phyloP scores from a whole-genome alignment of 2,888 invertebrate genomes.

The Sinohyriopsis cumingii region DNA sequence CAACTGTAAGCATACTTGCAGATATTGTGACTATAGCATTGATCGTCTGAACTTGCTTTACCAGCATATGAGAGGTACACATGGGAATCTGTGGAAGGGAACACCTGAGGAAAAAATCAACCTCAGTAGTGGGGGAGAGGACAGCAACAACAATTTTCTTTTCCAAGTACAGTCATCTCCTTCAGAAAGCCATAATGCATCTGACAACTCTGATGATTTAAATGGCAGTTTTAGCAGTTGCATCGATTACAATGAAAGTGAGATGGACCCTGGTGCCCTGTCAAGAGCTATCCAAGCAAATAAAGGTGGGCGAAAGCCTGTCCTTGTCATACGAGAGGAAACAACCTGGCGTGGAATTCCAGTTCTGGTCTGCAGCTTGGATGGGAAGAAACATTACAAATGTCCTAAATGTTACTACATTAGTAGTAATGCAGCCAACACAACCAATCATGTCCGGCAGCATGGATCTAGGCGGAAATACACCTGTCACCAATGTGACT shows the following conservation, averaged over 20 bases:
- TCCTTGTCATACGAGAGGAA: constrained; percentile 38
- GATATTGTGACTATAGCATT: constrained; percentile 67
- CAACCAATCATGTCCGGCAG: constrained; percentile 52
- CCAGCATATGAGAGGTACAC: constrained; percentile 65
- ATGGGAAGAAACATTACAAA: constrained; percentile 57
- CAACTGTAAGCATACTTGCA: constrained; percentile 60
- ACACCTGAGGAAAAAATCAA: constrained; percentile 46
- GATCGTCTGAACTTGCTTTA: constrained; percentile 61
- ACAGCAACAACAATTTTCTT: constrained; percentile 29
- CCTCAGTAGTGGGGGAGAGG: constrained; percentile 27
- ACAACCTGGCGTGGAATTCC: constrained; percentile 42
- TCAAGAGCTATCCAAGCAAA: constrained; percentile 1
- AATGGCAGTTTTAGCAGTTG: constrained; percentile 32
- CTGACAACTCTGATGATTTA: constrained; percentile 24
- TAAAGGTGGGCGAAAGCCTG: constrained; percentile 67
- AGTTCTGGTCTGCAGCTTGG: constrained; percentile 51
- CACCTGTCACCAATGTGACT: constrained; percentile 59
- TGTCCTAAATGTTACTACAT: constrained; percentile 73
- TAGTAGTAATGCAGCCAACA: constrained; percentile 53
- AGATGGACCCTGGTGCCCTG: constrained; percentile 12
- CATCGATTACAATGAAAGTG: constrained; percentile 27
- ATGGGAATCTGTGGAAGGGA: constrained; percentile 53
- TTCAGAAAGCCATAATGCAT: constrained; percentile 8
- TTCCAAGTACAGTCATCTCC: constrained; percentile 1
- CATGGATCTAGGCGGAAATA: constrained; percentile 52